Conservation (phyloP, 2,113 vertebrate genomes). For the Piaya cayana region DNA sequence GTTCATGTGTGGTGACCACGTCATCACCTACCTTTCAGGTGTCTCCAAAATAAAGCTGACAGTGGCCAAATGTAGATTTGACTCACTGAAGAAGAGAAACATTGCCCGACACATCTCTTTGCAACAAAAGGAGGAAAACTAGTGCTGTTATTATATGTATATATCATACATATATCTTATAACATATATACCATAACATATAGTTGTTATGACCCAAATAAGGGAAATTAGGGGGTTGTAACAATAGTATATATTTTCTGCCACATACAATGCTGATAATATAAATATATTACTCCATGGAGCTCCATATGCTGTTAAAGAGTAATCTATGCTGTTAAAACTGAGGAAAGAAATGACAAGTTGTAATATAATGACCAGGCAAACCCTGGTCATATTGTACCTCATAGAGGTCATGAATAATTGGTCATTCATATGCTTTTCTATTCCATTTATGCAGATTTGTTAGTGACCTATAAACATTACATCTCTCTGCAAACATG, state of each 20-base stretch:
- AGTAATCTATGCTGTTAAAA: slow-evolving; percentile 32
- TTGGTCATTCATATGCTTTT: slow-evolving; percentile 43
- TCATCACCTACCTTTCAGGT: background rate
- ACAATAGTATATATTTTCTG: slow-evolving; percentile 19
- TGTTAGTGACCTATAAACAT: slow-evolving; percentile 59
- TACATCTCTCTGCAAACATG: background rate
- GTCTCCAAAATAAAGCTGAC: slow-evolving; percentile 3
- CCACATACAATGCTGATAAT: slow-evolving; percentile 30
- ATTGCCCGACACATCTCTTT: background rate
- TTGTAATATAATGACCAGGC: slow-evolving; percentile 23
- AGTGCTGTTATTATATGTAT: background rate
- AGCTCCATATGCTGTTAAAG: slow-evolving; percentile 19
- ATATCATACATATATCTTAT: background rate
- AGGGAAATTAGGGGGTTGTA: no score
- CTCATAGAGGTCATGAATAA: slow-evolving; percentile 31
- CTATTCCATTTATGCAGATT: slow-evolving; percentile 55
- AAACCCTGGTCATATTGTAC: slow-evolving; percentile 26
- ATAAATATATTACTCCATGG: slow-evolving; percentile 43
- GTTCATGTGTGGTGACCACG: background rate
- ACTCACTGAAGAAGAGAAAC: background rate
- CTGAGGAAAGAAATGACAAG: slow-evolving; percentile 11
- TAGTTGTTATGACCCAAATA: no score
- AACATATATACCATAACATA: background rate
- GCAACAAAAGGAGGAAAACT: slow-evolving; percentile 9
- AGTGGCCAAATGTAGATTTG: background rate